Evolutionary conservation across 2,113 vertebrate genomes (phyloP).

Genomic region (Raja brachyura): DNA sequence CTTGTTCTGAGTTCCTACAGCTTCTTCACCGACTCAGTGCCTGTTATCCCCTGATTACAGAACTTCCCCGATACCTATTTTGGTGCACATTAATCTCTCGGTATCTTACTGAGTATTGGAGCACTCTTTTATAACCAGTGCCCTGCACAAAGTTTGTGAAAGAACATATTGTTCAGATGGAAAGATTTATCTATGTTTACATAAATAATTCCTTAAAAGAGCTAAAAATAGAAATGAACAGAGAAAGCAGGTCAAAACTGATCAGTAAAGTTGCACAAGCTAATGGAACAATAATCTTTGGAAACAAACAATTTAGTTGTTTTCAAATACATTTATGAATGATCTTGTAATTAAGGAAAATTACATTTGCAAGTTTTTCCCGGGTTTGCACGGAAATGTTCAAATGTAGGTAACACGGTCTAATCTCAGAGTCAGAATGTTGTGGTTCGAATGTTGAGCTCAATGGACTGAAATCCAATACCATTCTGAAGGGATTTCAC

Average conservation of each 20-base stretch:
- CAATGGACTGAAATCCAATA: too few species aligned
- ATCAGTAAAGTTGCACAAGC: neutral
- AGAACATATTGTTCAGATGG: neutral
- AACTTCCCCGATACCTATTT: neutral
- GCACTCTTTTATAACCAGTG: neutral
- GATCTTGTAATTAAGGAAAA: neutral
- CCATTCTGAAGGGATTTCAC: too few species aligned
- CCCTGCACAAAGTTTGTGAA: neutral
- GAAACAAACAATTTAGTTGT: neutral
- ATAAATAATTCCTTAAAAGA: neutral
- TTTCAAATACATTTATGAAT: slow-evolving; percentile 10
- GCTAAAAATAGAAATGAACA: neutral
- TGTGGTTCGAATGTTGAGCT: too few species aligned
- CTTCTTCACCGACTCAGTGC: neutral
- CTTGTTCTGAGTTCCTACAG: neutral
- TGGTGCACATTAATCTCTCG: neutral
- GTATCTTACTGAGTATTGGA: neutral
- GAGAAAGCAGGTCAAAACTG: neutral
- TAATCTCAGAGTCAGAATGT: too few species aligned
- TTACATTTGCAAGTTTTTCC: neutral
- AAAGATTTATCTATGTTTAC: neutral
- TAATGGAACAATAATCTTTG: neutral
- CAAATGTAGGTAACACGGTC: too few species aligned
- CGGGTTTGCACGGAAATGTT: neutral
- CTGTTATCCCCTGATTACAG: neutral